phyloP scores from a whole-genome alignment of 2,888 invertebrate genomes.

The Synanthedon tipuliformis region DNA sequence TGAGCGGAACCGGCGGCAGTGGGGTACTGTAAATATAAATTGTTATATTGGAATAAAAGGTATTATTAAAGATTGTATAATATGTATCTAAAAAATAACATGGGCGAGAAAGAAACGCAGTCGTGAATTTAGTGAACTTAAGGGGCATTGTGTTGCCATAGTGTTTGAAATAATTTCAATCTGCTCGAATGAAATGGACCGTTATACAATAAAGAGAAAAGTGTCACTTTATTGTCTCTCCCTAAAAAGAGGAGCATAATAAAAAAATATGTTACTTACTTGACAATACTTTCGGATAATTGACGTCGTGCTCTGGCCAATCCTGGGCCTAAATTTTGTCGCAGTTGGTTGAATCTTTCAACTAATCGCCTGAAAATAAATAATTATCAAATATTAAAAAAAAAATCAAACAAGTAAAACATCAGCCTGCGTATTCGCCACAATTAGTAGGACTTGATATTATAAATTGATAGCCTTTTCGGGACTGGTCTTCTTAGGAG shows the following conservation, averaged over 20 bases:
- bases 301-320: slow-evolving; percentile 73
- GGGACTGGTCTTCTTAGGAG: too few species aligned
- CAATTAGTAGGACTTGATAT: too few species aligned
- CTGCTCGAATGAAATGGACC: neutral
- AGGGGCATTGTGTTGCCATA: too few species aligned
- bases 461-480: too few species aligned
- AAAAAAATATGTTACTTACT: slow-evolving; percentile 58
- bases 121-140: too few species aligned
- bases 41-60: neutral
- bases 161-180: too few species aligned
- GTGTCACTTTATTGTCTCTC: neutral
- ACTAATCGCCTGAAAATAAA: slow-evolving; percentile 75
- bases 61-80: too few species aligned
- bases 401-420: neutral
- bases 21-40: slow-evolving; percentile 72
- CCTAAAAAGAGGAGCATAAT: neutral
- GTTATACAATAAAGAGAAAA: neutral
- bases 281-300: slow-evolving; percentile 83
- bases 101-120: neutral
- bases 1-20: slow-evolving; percentile 80
- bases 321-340: slow-evolving; percentile 79
- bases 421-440: too few species aligned
- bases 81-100: neutral
- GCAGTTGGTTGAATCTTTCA: slow-evolving; percentile 87
- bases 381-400: neutral